These are phyloP conservation scores for Ommatoiulus sabulosus DNA, from an alignment of 2,888 invertebrate species.

Conservation along the genomic window DNA sequence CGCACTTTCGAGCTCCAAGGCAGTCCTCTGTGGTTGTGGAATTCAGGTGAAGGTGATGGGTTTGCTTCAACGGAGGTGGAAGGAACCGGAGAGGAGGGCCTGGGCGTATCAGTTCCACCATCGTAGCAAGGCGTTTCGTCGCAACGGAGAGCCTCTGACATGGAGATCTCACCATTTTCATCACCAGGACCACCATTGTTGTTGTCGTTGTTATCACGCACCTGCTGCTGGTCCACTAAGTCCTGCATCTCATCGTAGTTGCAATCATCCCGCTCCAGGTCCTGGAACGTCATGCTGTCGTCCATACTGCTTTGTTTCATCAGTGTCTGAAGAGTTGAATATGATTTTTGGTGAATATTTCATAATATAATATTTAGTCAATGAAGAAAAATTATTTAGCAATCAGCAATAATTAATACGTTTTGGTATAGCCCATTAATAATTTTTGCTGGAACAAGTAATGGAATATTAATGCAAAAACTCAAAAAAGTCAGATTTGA, in stretches of 20 bases:
- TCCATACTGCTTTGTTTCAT: slow-evolving; percentile 94
- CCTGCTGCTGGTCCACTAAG: slow-evolving; percentile 64
- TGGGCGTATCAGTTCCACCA: slow-evolving; percentile 64
- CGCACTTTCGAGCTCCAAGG: slow-evolving; percentile 98
- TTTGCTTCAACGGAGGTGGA: slow-evolving; percentile 66
- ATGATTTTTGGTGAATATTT: too few species aligned
- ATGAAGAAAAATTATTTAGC: too few species aligned
- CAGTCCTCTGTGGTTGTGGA: slow-evolving; percentile 71
- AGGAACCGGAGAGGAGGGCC: slow-evolving; percentile 72
- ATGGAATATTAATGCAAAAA: too few species aligned
- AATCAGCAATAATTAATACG: too few species aligned
- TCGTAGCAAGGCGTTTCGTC: slow-evolving; percentile 4
- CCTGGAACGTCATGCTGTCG: slow-evolving; percentile 84
- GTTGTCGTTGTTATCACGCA: too few species aligned
- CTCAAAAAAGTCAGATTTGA: too few species aligned
- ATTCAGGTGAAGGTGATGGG: slow-evolving; percentile 63
- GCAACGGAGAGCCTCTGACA: neutral
- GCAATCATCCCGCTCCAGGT: slow-evolving; percentile 74
- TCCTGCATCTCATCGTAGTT: slow-evolving; percentile 68
- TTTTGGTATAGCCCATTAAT: too few species aligned
- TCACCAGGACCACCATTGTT: neutral
- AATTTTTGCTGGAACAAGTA: too few species aligned
- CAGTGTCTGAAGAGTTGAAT: too few species aligned
- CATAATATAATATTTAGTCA: too few species aligned
- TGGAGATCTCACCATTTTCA: neutral